These are phyloP conservation scores for Bemisia tabaci DNA, from an alignment of 1,140 invertebrate species.

Conservation along the genomic window DNA sequence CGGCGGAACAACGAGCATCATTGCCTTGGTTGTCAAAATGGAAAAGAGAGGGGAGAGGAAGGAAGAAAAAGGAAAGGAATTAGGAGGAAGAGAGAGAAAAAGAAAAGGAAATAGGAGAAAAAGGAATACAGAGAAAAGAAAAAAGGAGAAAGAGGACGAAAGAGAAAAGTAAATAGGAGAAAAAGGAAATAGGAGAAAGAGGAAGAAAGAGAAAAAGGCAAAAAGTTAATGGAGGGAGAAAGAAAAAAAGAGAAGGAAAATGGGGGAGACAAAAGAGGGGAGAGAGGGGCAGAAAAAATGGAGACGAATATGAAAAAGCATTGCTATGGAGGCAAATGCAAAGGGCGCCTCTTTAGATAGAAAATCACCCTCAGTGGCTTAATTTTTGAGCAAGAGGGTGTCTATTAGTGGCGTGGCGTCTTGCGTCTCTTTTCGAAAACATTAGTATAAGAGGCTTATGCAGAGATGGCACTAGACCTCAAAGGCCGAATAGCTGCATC, in stretches of 20 bases:
- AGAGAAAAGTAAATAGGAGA: neutral
- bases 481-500: too few relatives aligned
- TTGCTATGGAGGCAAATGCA: neutral
- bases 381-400: too few relatives aligned
- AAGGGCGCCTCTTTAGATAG: neutral
- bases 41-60: neutral
- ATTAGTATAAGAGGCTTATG: neutral
- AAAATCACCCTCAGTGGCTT: neutral
- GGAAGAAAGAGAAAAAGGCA: neutral
- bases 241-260: neutral
- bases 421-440: neutral
- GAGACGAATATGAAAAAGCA: neutral
- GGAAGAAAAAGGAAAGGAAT: neutral
- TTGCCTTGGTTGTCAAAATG: neutral
- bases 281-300: neutral
- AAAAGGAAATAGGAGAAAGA: neutral
- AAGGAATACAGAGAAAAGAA: neutral
- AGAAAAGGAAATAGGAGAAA: neutral
- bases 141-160: neutral
- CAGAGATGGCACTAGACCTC: too few relatives aligned
- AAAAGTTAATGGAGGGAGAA: neutral
- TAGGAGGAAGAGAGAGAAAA: neutral
- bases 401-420: neutral
- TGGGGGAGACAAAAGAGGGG: neutral
- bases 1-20: too few relatives aligned